These are phyloP conservation scores for Hydrochoerus hydrochaeris DNA, from an alignment of 2,113 vertebrate genomes.

Conservation along the genomic window DNA sequence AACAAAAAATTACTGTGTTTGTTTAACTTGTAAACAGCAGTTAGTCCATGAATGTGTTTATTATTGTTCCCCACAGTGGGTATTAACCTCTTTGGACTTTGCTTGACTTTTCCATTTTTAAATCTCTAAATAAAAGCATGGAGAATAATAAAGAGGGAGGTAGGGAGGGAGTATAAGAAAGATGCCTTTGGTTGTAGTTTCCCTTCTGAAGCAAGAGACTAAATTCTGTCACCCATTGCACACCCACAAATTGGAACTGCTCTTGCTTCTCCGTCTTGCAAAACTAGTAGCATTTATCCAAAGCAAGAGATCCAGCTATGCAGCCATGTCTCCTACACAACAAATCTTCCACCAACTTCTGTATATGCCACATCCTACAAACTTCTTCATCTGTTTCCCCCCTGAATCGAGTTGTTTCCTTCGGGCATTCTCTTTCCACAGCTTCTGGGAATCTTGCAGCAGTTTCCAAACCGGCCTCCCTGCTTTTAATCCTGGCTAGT, in stretches of 20 bases:
- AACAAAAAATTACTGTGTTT: slow-evolving; percentile 34
- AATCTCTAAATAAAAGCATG: not conserved
- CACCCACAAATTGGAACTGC: not conserved
- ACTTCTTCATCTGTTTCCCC: not conserved
- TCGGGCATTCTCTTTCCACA: too few species aligned
- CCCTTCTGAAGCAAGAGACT: not conserved
- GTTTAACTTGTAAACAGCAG: slow-evolving; percentile 45
- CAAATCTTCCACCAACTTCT: not conserved
- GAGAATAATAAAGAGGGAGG: not conserved
- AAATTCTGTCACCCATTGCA: not conserved
- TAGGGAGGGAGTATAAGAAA: not conserved
- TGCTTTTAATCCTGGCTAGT: not conserved
- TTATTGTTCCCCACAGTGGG: not conserved
- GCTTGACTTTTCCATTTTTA: not conserved
- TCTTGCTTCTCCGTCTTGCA: not conserved
- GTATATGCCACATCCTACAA: fast-evolving
- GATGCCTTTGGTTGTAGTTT: not conserved
- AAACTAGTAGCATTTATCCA: not conserved
- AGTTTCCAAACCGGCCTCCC: not conserved
- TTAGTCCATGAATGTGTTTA: not conserved
- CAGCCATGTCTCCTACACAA: not conserved
- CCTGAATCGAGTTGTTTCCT: not conserved
- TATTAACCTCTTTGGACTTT: slow-evolving; percentile 4
- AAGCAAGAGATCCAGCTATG: not conserved
- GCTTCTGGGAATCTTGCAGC: not conserved